Evolutionary conservation across 2,888 invertebrate species (phyloP).

Genomic region (Lithosia quadra): DNA sequence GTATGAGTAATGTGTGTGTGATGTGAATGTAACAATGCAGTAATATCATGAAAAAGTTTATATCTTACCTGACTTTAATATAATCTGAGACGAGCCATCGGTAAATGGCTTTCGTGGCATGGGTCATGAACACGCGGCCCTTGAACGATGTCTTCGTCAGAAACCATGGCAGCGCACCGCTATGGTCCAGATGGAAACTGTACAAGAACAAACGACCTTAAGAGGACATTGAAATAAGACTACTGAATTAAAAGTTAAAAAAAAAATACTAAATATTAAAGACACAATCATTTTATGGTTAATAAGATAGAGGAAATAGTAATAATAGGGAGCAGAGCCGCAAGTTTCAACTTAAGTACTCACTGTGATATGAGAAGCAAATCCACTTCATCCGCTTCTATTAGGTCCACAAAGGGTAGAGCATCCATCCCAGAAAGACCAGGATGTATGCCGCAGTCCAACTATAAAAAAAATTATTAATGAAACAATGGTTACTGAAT

Average conservation of each 20-base stretch:
- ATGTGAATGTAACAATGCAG: too few relatives aligned
- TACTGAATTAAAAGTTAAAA: not conserved
- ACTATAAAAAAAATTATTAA: slow-evolving; percentile 75
- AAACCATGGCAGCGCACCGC: slow-evolving; percentile 99
- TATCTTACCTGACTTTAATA: slow-evolving; percentile 95
- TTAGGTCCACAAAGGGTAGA: slow-evolving; percentile 98
- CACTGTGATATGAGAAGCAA: slow-evolving; percentile 97
- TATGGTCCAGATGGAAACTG: slow-evolving; percentile 99
- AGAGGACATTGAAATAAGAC: not conserved
- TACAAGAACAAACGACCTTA: slow-evolving; percentile 32
- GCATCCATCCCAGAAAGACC: slow-evolving; percentile 99
- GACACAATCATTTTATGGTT: too few relatives aligned
- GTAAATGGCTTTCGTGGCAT: slow-evolving; percentile 99
- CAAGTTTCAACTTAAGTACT: slow-evolving; percentile 60
- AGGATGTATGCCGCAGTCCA: slow-evolving; percentile 99
- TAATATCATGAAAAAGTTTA: not conserved
- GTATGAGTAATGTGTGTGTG: too few relatives aligned
- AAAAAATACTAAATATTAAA: too few relatives aligned
- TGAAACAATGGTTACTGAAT: not conserved
- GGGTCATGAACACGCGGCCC: slow-evolving; percentile 99
- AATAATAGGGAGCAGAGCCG: too few relatives aligned
- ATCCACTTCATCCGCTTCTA: slow-evolving; percentile 99
- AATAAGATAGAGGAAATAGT: too few relatives aligned
- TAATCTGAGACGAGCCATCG: slow-evolving; percentile 99
- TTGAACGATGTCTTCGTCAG: slow-evolving; percentile 98